These are phyloP conservation scores for Eulimnadia texana DNA, from an alignment of 1,140 invertebrate genomes.

Conservation along the genomic window DNA sequence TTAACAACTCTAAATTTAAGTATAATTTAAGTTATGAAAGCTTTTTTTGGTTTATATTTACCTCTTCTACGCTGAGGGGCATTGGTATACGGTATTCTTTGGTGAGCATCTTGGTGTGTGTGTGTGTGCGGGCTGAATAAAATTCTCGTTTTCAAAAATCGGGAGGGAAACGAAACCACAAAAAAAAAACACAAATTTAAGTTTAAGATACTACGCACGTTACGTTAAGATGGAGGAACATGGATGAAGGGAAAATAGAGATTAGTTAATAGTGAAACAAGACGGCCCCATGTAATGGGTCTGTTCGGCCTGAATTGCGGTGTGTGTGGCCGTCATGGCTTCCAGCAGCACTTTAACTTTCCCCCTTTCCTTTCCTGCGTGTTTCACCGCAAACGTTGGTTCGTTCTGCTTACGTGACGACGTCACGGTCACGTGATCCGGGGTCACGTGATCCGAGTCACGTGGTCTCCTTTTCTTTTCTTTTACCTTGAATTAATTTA, in stretches of 20 bases:
- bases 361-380: background rate
- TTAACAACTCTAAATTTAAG: conserved; percentile 4
- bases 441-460: too few species aligned
- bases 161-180: too few species aligned
- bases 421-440: too few species aligned
- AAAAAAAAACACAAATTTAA: too few species aligned
- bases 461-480: too few species aligned
- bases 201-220: background rate
- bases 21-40: background rate
- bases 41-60: conserved; percentile 28
- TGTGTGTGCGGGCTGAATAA: too few species aligned
- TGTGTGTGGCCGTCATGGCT: background rate
- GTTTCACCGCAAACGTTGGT: background rate
- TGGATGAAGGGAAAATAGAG: too few species aligned
- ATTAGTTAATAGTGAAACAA: too few species aligned
- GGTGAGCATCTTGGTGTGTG: conserved; percentile 40
- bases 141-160: too few species aligned
- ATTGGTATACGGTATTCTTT: conserved; percentile 86
- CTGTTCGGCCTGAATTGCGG: background rate
- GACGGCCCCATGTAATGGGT: background rate
- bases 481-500: too few species aligned
- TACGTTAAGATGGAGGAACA: background rate
- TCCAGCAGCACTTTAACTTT: background rate
- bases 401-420: background rate
- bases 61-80: conserved; percentile 81